Conservation (phyloP, 2,797 vertebrate species). For the Momotus momota region DNA sequence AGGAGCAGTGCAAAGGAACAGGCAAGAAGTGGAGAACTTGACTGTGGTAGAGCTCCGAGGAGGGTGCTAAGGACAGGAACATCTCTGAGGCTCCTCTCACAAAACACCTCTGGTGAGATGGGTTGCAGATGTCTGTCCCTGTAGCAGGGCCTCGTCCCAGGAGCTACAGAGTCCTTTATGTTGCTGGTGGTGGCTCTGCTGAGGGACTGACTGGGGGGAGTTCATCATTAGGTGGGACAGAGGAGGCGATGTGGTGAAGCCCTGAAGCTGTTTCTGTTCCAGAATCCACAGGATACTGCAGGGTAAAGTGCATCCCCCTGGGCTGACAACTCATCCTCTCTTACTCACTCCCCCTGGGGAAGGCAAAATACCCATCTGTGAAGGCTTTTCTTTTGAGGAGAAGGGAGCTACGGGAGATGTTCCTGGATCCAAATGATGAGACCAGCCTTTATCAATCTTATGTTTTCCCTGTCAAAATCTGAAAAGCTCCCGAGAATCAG, state of each 20-base stretch:
- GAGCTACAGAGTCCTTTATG: background rate
- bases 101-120: background rate
- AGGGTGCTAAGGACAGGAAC: rapidly evolving
- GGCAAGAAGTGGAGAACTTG: background rate
- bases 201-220: background rate
- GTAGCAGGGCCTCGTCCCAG: background rate
- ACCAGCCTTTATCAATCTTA: background rate
- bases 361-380: rapidly evolving
- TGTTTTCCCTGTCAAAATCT: background rate
- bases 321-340: background rate
- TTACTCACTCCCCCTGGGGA: background rate
- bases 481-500: background rate
- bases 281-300: rapidly evolving
- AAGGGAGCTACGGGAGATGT: background rate
- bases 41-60: background rate
- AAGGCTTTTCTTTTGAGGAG: background rate
- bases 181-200: background rate
- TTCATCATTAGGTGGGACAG: background rate
- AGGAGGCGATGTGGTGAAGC: background rate
- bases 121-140: background rate
- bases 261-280: background rate
- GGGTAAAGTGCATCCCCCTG: background rate
- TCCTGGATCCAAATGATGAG: background rate
- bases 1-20: background rate
- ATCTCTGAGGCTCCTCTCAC: background rate